A percentile compares a stretch with the other conserved stretches of the same genome.
These are phyloP conservation scores for Holothuria scabra DNA, from an alignment of 53 echinoderm and acorn worm genomes.

Conservation along the genomic window DNA sequence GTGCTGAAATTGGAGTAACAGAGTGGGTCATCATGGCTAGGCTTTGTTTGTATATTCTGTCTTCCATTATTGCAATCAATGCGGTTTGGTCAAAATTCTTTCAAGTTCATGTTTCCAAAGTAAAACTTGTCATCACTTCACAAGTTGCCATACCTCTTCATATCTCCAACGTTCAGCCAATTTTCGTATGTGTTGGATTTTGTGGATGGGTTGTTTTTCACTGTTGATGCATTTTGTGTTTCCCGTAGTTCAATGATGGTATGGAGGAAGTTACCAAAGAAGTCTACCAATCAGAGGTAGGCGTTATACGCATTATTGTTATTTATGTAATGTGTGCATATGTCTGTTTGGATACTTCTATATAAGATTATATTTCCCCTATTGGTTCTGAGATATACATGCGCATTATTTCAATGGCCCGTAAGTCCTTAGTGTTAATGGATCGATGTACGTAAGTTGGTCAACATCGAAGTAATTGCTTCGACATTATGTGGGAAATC, in stretches of 20 bases:
- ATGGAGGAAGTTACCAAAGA: constrained; percentile 1
- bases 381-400: no score
- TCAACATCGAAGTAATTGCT: no score
- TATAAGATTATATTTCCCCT: no score
- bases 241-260: constrained; percentile 28
- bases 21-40: no score
- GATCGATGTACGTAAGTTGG: not conserved
- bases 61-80: no score
- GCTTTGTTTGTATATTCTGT: no score
- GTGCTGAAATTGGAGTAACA: no score
- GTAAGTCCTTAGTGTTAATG: no score
- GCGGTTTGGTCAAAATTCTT: no score
- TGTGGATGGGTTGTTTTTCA: constrained; percentile 20
- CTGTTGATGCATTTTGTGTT: constrained; percentile 19
- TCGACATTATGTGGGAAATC: no score
- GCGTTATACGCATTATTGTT: not conserved
- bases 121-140: not conserved
- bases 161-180: constrained; percentile 5
- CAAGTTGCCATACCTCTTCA: not conserved
- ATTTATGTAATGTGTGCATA: not conserved
- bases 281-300: constrained; percentile 30
- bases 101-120: no score
- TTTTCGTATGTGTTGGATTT: constrained; percentile 6
- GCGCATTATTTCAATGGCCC: no score
- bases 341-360: constrained; percentile 13